Evolutionary conservation across 2,888 invertebrate species (phyloP).

Genomic region (Tetranychus piercei): DNA sequence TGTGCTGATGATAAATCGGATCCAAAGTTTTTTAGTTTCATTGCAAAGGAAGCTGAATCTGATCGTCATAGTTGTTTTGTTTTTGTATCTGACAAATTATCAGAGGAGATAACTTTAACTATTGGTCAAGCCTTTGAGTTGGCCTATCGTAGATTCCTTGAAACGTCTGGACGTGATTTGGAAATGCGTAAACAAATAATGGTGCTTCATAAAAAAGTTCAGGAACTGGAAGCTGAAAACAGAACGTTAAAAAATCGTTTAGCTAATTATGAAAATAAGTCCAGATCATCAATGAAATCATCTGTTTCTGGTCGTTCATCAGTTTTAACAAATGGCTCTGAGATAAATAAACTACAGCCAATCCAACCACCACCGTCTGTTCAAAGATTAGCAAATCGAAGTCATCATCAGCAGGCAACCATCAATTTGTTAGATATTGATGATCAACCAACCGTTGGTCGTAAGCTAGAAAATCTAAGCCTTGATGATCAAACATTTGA

Average conservation of each 20-base stretch:
- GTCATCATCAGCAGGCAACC: conserved; percentile 9
- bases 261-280: conserved; percentile 14
- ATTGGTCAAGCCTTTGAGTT: conserved; percentile 96
- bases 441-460: conserved; percentile 31
- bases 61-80: conserved; percentile 89
- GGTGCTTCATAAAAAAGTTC: conserved; percentile 64
- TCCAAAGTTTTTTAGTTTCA: conserved; percentile 88
- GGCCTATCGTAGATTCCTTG: conserved; percentile 78
- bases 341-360: conserved; percentile 4
- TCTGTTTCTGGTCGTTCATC: neutral
- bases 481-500: conserved; percentile 42
- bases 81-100: conserved; percentile 87
- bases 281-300: neutral
- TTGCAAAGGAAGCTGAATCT: conserved; percentile 57
- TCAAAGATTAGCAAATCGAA: conserved; percentile 15
- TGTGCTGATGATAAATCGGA: conserved; percentile 97
- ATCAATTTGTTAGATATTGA: conserved; percentile 23
- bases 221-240: conserved; percentile 47
- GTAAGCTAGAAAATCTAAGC: conserved; percentile 39
- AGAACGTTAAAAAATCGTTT: conserved; percentile 13
- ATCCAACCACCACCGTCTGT: conserved; percentile 17
- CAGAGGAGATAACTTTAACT: conserved; percentile 89
- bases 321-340: neutral
- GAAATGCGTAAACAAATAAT: conserved; percentile 61
- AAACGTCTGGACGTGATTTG: conserved; percentile 69